phyloP scores from a whole-genome alignment of 2,113 vertebrate genomes.

The Chamaea fasciata region DNA sequence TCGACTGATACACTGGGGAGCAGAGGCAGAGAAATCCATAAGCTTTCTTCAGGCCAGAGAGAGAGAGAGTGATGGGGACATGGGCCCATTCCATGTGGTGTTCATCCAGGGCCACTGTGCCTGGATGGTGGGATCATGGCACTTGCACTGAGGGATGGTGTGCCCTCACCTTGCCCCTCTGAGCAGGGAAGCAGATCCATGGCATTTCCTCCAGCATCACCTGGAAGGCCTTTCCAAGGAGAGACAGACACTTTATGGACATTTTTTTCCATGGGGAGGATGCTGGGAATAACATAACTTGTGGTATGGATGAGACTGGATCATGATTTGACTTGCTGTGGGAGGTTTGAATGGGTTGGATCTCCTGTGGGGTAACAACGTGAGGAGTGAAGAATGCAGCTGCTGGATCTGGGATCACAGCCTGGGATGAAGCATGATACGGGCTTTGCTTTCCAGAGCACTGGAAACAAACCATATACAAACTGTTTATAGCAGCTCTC shows the following conservation, averaged over 20 bases:
- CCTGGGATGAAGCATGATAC: neutral
- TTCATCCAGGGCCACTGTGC: neutral
- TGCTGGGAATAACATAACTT: accelerated
- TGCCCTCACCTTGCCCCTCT: neutral
- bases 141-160: no score
- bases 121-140: neutral
- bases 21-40: neutral
- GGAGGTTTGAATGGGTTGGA: neutral
- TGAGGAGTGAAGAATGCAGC: accelerated
- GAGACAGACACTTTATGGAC: accelerated
- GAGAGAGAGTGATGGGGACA: neutral
- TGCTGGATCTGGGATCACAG: neutral
- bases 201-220: neutral
- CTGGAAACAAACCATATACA: neutral
- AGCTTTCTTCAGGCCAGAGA: neutral
- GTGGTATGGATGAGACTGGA: neutral
- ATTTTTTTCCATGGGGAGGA: no score
- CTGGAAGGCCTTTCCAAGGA: neutral
- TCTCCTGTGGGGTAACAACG: accelerated
- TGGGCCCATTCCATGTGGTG: accelerated
- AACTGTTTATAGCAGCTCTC: neutral
- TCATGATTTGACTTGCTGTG: neutral
- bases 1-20: neutral
- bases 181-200: neutral
- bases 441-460: neutral